Conservation (phyloP, 2,113 vertebrate species). For the Pluvianellus socialis region DNA sequence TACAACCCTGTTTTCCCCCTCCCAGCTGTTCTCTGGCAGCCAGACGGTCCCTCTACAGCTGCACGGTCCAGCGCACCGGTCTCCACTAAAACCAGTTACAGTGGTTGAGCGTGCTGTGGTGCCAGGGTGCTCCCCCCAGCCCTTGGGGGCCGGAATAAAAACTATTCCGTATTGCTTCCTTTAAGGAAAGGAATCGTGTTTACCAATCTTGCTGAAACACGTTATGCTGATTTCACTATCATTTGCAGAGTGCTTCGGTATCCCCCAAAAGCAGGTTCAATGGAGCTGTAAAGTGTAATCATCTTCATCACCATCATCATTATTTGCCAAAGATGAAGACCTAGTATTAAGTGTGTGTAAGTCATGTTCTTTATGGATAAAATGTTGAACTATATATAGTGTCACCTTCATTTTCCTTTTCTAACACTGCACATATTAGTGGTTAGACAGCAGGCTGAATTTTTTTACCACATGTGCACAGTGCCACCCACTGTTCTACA, state of each 20-base stretch:
- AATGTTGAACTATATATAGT: neutral
- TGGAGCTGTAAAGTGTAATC: neutral
- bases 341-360: neutral
- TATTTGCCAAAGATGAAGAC: neutral
- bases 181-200: neutral
- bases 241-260: neutral
- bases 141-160: neutral
- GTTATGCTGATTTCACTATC: neutral
- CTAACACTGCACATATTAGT: neutral
- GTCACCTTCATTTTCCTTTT: constrained; percentile 8
- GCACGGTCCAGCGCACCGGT: fast-evolving
- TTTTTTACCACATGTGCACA: constrained; percentile 11
- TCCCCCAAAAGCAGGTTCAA: neutral
- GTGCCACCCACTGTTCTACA: constrained; percentile 43
- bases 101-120: neutral
- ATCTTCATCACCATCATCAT: neutral
- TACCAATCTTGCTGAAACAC: neutral
- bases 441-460: neutral
- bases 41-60: fast-evolving
- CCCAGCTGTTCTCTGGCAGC: neutral
- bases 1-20: neutral
- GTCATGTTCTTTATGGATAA: neutral
- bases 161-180: fast-evolving
- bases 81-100: neutral
- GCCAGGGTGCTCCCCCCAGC: fast-evolving